Base-by-base conservation (phyloP, 2,888 invertebrate genomes). In the Monochamus alternatus region DNA sequence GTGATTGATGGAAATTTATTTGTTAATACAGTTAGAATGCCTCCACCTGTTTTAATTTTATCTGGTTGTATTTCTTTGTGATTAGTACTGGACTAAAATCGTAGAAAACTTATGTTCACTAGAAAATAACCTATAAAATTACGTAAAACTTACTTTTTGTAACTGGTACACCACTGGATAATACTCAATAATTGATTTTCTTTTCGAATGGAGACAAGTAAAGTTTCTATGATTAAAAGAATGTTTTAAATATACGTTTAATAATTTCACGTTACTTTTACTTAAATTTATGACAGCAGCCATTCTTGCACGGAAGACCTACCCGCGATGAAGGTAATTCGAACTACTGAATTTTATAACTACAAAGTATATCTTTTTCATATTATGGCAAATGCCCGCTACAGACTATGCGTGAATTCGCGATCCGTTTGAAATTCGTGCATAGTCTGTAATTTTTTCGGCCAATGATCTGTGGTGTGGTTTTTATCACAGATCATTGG, bases 1-100 rank as follows among this genome's bases (percentile, higher is more conserved):
- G 87, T 86, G 52, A 80, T 81, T 30, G 80, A 76, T n/a, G 81
- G 83, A 74, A 84, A 80, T 60, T 85, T 82, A 62, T 83, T 84
- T 77, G 88, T 76, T 43, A 85, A 77, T 77, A 84, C 80, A 8
- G 86, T 80, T 74, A 88, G 79, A 70, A 87, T 84, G 43, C 86
- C 85, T n/a, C 80, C 83, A 66, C 80, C 80, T 5, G 77, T 75
- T 74, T 79, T 83, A 9, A 75, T 69, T 68, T 78, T 81, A 47
- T 80, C 77, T 22, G 79, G 14, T 43, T 83, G 75, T 38, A 75
- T 55, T 14, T 85, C 83, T 75, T 81, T 81, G 43, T 78, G 78
- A 32, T 72, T 81, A 22, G 78, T 79, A 64, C 80, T 78, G 8
- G 82, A 78, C 86, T 86, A 83, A 82, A 73, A 51, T 32, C 63